Base-by-base conservation (phyloP, 2,888 invertebrate species). In the Eilema sororculum region DNA sequence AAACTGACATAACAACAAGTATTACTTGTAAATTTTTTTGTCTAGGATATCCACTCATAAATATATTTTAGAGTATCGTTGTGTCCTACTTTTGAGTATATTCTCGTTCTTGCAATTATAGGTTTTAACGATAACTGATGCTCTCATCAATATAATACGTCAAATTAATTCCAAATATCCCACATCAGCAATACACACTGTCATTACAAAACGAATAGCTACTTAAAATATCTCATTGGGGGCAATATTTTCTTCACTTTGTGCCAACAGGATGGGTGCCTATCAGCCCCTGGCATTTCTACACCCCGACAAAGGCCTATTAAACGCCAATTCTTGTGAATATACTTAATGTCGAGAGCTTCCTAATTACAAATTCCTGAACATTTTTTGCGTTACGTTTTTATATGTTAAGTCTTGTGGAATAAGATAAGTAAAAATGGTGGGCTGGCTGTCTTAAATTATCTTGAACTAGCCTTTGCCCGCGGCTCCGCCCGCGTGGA, bases 331-430 rank as follows among this genome's bases (percentile, higher is more conserved):
- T 73, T 67, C 69, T 60, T 70, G 62, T 66, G 75, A 77, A 80
- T 77, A 74, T 66, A 78, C 68, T 73, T 72, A 69, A 67, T 37
- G 73, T 66, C 61, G 71, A 33, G 65, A 65, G 61, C 56, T 30
- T 2, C 64, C 56, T 80, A 80, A 80, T 80, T 80, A 71, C 64
- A 80, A 80, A 80, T 77, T 80, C 75, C 69, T 57, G 58, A 56
- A 59, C 65, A 66, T 69, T 74, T 71, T 74, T 69, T 66, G 46
- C 65, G 56, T 46, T 10, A n/a, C 41, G 22, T 58, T 57, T 67
- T 59, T 62, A 56, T 56, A 68, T 71, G 57, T 64, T 58, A 65
- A 62, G 60, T 69, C 25, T n/a, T 0, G 1, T 33, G 60, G 67
- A 68, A 70, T 61, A 56, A 64, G 25, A 25, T 24, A 37, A 41